Evolutionary conservation across 2,888 invertebrate genomes (phyloP).

Genomic region (Cephus pulcher): DNA sequence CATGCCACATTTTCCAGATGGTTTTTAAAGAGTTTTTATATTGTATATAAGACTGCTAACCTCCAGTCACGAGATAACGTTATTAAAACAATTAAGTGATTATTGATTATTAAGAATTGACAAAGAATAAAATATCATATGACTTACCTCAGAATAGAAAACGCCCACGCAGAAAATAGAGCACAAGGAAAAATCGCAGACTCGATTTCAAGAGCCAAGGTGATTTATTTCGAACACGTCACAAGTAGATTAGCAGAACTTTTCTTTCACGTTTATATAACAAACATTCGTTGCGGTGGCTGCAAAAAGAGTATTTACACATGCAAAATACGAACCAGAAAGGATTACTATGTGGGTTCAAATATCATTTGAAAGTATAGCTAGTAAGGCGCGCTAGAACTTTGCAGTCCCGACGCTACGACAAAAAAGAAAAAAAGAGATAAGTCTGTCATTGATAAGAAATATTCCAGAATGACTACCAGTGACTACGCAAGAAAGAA

Average conservation of each 20-base stretch:
- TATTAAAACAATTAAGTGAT: background rate
- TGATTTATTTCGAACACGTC: conserved; percentile 30
- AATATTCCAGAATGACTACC: conserved; percentile 1
- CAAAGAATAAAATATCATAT: background rate
- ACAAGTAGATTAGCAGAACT: background rate
- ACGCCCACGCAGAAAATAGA: background rate
- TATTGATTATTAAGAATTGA: background rate
- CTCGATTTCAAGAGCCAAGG: conserved; percentile 29
- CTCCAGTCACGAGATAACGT: background rate
- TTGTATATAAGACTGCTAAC: background rate
- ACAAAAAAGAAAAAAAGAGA: background rate
- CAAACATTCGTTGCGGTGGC: background rate
- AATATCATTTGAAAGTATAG: background rate
- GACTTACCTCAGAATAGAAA: conserved; percentile 3
- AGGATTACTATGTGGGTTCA: background rate
- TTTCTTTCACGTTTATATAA: conserved; percentile 1
- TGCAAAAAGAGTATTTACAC: background rate
- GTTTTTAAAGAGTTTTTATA: background rate
- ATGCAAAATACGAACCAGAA: background rate
- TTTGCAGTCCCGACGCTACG: background rate
- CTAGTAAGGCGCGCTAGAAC: conserved; percentile 4
- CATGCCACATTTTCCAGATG: background rate
- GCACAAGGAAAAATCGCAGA: background rate
- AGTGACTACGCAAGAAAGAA: background rate
- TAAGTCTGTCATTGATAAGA: background rate